Evolutionary conservation across 2,797 vertebrate species (phyloP).

Genomic region (Brachyalestes nurse): DNA sequence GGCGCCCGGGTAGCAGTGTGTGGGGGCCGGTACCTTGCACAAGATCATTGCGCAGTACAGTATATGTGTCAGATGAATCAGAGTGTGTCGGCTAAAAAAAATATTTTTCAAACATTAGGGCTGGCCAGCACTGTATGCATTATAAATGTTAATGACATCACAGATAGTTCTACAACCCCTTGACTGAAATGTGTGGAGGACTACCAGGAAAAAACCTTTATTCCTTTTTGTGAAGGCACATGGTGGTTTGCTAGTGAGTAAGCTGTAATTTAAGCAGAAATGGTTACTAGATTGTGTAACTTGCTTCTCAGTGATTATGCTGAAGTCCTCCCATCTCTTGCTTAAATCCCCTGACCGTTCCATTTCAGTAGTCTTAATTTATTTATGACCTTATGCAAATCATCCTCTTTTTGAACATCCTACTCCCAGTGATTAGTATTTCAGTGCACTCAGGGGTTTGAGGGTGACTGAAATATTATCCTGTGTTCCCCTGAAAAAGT

Average conservation of each 20-base stretch:
- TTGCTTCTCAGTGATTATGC: conserved; percentile 18
- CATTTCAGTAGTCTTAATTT: conserved; percentile 53
- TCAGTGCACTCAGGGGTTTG: conserved; percentile 35
- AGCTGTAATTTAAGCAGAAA: not conserved
- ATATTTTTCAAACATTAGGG: not conserved
- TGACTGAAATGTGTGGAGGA: not conserved
- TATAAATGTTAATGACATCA: conserved; percentile 30
- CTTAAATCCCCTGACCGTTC: conserved; percentile 40
- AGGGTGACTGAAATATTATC: conserved; percentile 43
- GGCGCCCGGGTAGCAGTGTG: too few species aligned
- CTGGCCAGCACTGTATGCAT: not conserved
- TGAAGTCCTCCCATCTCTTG: conserved; percentile 15
- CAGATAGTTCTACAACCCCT: not conserved
- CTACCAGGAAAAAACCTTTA: not conserved
- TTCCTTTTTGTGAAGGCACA: not conserved
- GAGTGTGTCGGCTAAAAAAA: conserved; percentile 16
- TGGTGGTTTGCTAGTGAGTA: not conserved
- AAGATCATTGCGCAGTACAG: too few species aligned
- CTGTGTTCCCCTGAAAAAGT: conserved; percentile 41
- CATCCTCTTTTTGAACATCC: conserved; percentile 12
- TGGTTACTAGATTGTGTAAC: not conserved
- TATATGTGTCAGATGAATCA: conserved; percentile 1
- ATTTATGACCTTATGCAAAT: conserved; percentile 61
- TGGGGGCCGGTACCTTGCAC: too few species aligned
- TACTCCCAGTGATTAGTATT: conserved; percentile 48